phyloP scores from a whole-genome alignment of 2,888 invertebrate genomes.

The Himalopsyche japonica region DNA sequence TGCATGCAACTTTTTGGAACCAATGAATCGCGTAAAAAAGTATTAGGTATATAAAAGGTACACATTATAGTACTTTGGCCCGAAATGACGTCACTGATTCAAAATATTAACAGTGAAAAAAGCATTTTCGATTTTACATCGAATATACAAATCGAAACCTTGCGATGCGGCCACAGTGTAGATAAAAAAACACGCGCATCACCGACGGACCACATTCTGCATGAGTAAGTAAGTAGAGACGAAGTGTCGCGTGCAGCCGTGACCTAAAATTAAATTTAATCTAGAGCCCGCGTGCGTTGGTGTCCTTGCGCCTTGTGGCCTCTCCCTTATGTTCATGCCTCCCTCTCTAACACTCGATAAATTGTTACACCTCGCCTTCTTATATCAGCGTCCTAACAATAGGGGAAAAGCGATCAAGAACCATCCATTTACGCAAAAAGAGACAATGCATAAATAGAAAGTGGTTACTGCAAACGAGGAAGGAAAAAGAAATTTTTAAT shows the following conservation, averaged over 20 bases:
- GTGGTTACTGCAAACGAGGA: too few relatives aligned
- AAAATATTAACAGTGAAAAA: too few relatives aligned
- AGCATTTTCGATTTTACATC: too few relatives aligned
- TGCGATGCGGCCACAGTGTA: not conserved
- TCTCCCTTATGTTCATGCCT: not conserved
- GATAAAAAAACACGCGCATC: not conserved
- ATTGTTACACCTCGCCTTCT: not conserved
- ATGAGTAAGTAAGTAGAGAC: not conserved
- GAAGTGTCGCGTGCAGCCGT: slow-evolving; percentile 9
- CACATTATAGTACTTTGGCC: too few relatives aligned
- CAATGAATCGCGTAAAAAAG: too few relatives aligned
- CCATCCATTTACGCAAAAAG: not conserved
- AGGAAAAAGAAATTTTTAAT: too few relatives aligned
- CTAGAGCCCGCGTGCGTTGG: not conserved
- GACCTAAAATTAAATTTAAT: slow-evolving; percentile 18
- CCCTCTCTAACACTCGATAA: not conserved
- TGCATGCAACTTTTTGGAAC: too few relatives aligned
- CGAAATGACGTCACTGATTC: too few relatives aligned
- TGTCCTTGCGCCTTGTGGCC: slow-evolving; percentile 14
- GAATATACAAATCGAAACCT: too few relatives aligned
- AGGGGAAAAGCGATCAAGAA: not conserved
- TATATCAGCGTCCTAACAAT: not conserved
- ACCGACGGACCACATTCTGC: not conserved
- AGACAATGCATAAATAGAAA: too few relatives aligned
- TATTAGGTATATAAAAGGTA: too few relatives aligned